Conservation (phyloP, 2,113 vertebrate species). For the Puntigrus tetrazona region DNA sequence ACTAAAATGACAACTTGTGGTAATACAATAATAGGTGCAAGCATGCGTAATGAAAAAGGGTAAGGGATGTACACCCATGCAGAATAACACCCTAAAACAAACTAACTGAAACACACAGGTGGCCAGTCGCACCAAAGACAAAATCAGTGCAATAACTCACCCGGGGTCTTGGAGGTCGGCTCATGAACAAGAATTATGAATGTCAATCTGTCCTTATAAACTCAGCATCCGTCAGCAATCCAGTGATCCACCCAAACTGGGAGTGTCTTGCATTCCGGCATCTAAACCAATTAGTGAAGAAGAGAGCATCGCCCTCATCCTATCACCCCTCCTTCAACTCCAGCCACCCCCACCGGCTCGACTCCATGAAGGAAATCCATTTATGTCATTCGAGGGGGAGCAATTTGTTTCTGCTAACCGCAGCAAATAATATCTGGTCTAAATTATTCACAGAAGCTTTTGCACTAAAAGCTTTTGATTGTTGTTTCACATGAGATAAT, state of each 20-base stretch:
- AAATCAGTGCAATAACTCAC: slow-evolving; percentile 76
- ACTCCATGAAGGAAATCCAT: slow-evolving; percentile 82
- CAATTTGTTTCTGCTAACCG: slow-evolving; percentile 74
- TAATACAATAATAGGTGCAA: background rate
- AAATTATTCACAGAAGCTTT: slow-evolving; percentile 92
- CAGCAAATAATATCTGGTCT: slow-evolving; percentile 83
- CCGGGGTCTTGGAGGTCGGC: slow-evolving; percentile 78
- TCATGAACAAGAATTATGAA: slow-evolving; percentile 70
- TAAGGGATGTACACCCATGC: background rate
- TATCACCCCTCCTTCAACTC: slow-evolving; percentile 58
- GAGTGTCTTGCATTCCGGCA: slow-evolving; percentile 80
- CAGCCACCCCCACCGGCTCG: slow-evolving; percentile 65
- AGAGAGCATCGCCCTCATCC: slow-evolving; percentile 58
- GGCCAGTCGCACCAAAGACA: background rate
- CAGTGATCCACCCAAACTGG: slow-evolving; percentile 79
- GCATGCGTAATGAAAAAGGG: background rate
- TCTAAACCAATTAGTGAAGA: slow-evolving; percentile 82
- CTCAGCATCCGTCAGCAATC: slow-evolving; percentile 58
- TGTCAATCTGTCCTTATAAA: slow-evolving; percentile 73
- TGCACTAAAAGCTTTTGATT: slow-evolving; percentile 85
- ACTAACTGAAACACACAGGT: background rate
- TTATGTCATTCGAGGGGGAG: slow-evolving; percentile 84
- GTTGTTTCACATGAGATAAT: slow-evolving; percentile 75
- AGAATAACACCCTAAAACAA: slow-evolving; percentile 14
- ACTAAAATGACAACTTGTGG: background rate